A percentile compares a stretch with the other conserved stretches of the same genome.
phyloP scores from a whole-genome alignment of 2,888 invertebrate genomes.

The Pemphredon lugubris region DNA sequence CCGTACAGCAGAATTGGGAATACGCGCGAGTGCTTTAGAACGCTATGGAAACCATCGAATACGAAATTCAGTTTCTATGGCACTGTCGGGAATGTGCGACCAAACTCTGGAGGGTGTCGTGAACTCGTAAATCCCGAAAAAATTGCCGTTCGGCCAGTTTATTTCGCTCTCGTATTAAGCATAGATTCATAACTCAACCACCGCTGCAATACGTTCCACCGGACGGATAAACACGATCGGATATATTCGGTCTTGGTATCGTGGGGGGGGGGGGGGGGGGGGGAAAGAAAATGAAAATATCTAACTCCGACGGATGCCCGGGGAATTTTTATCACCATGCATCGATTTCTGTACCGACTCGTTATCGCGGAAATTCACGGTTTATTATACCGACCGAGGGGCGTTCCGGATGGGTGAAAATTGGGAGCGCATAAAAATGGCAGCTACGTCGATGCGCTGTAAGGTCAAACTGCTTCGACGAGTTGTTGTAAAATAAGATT shows the following conservation, averaged over 20 bases:
- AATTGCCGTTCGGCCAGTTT: conserved; percentile 43
- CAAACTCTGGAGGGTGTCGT: conserved; percentile 29
- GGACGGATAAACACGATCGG: conserved; percentile 63
- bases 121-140: conserved; percentile 42
- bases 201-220: conserved; percentile 53
- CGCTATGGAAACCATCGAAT: conserved; percentile 4
- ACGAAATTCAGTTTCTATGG: conserved; percentile 12
- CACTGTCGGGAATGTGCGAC: background rate
- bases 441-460: too few relatives aligned
- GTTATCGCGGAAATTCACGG: background rate
- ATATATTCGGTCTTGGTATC: conserved; percentile 39
- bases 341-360: conserved; percentile 22
- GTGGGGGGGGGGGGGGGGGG: too few relatives aligned
- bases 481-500: too few relatives aligned
- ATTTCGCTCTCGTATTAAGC: conserved; percentile 61
- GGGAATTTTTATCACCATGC: conserved; percentile 29
- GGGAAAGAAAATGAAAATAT: conserved; percentile 1
- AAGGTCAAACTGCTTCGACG: too few relatives aligned
- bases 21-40: too few relatives aligned
- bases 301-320: background rate
- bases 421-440: too few relatives aligned
- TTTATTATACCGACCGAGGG: too few relatives aligned
- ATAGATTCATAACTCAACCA: conserved; percentile 63
- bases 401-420: too few relatives aligned
- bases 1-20: too few relatives aligned